Conservation (phyloP, 1,140 invertebrate genomes). For the Camponotus vicinus region DNA sequence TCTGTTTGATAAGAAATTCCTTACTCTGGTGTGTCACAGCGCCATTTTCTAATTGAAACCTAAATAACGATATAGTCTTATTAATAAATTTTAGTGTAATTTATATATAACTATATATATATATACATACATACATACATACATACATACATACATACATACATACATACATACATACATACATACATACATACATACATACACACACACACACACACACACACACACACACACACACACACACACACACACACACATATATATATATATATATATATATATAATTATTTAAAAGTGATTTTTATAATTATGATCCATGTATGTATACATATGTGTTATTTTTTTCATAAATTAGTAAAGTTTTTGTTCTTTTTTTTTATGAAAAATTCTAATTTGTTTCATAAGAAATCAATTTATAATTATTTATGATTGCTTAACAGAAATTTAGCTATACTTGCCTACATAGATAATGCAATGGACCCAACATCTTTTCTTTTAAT, state of each 20-base stretch:
- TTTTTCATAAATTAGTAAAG: not conserved
- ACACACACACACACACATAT: too few species aligned
- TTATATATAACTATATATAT: not conserved
- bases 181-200: too few species aligned
- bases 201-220: too few species aligned
- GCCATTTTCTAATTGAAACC: conserved; percentile 94
- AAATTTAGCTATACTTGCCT: conserved; percentile 82
- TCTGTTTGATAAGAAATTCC: conserved; percentile 94
- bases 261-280: too few species aligned
- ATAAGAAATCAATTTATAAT: not conserved
- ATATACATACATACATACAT: too few species aligned
- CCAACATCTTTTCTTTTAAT: conserved; percentile 90
- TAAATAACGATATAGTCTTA: conserved; percentile 64
- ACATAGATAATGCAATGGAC: conserved; percentile 94
- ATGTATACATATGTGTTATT: not conserved
- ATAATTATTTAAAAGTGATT: too few species aligned
- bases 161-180: too few species aligned
- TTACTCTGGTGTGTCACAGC: conserved; percentile 97
- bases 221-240: too few species aligned
- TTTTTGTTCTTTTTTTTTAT: not conserved
- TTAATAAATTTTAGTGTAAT: conserved; percentile 66
- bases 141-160: too few species aligned
- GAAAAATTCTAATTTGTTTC: not conserved
- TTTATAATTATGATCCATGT: too few species aligned
- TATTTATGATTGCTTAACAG: not conserved